Percentiles rank a stretch among this genome's conserved stretches.
Conservation (phyloP, 1,140 invertebrate genomes). For the Lucilia cuprina region DNA sequence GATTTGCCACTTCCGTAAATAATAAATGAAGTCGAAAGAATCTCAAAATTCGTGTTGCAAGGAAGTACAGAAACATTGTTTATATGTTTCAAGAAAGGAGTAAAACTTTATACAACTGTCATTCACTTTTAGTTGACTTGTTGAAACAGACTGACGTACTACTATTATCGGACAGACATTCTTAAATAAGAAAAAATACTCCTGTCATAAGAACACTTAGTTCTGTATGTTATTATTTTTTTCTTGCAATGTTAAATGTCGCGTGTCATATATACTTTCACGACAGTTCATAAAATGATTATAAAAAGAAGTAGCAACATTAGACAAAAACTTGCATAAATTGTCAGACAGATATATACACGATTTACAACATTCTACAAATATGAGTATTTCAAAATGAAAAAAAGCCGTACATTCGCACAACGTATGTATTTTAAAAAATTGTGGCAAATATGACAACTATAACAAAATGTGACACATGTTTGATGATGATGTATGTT, state of each 20-base stretch:
- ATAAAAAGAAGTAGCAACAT: not conserved
- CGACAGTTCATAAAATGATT: constrained; percentile 14
- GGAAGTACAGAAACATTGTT: not conserved
- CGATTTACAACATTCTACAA: not conserved
- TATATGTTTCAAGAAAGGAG: too few species aligned
- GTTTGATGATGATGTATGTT: constrained; percentile 13
- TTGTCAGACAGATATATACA: not conserved
- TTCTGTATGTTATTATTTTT: not conserved
- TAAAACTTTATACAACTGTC: too few species aligned
- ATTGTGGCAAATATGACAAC: not conserved
- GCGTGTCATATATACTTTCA: constrained; percentile 14
- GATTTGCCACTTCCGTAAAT: not conserved
- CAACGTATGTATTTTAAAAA: not conserved
- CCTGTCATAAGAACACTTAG: not conserved
- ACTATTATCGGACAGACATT: not conserved
- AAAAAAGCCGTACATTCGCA: not conserved
- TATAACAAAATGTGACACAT: constrained; percentile 20
- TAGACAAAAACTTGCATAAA: not conserved
- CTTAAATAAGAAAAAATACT: not conserved
- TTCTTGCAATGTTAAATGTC: not conserved
- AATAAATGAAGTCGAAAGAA: not conserved
- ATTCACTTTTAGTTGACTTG: not conserved
- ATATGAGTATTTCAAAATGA: too few species aligned
- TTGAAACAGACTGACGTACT: not conserved
- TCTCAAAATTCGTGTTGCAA: not conserved